These are phyloP conservation scores for Craniophora ligustri DNA, from an alignment of 2,888 invertebrate genomes.

Conservation along the genomic window DNA sequence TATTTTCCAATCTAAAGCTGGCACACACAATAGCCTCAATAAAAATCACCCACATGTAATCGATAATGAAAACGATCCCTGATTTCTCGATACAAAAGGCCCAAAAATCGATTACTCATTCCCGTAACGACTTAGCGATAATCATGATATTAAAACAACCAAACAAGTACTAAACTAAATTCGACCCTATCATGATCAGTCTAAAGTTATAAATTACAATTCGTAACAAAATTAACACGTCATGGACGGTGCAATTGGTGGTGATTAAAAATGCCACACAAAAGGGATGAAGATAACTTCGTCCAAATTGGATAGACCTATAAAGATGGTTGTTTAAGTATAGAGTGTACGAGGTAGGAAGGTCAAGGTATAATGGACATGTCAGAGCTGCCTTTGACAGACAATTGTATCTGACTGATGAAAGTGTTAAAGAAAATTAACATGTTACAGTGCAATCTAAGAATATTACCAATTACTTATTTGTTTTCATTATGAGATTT, in stretches of 20 bases:
- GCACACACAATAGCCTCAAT: slow-evolving; percentile 17
- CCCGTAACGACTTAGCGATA: slow-evolving; percentile 51
- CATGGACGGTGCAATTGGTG: slow-evolving; percentile 63
- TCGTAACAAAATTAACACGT: slow-evolving; percentile 48
- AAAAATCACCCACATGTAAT: slow-evolving; percentile 42
- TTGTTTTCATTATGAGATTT: slow-evolving; percentile 7
- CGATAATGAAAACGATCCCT: slow-evolving; percentile 60
- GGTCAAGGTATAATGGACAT: slow-evolving; percentile 18
- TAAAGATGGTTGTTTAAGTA: slow-evolving; percentile 24
- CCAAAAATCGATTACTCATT: slow-evolving; percentile 67
- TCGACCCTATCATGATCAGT: not conserved
- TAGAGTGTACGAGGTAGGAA: not conserved
- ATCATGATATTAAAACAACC: slow-evolving; percentile 48
- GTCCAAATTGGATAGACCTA: slow-evolving; percentile 48
- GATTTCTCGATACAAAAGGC: slow-evolving; percentile 51
- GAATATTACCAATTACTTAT: slow-evolving; percentile 34
- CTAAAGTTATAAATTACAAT: slow-evolving; percentile 18
- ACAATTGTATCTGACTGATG: slow-evolving; percentile 55
- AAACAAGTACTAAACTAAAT: slow-evolving; percentile 19
- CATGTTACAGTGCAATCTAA: slow-evolving; percentile 27
- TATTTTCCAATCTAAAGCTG: slow-evolving; percentile 47
- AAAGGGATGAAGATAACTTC: slow-evolving; percentile 50
- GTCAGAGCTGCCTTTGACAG: slow-evolving; percentile 32
- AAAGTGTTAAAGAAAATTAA: slow-evolving; percentile 57
- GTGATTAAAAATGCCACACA: slow-evolving; percentile 69